Conservation (phyloP, 2,113 vertebrate species). For the Clarias gariepinus region DNA sequence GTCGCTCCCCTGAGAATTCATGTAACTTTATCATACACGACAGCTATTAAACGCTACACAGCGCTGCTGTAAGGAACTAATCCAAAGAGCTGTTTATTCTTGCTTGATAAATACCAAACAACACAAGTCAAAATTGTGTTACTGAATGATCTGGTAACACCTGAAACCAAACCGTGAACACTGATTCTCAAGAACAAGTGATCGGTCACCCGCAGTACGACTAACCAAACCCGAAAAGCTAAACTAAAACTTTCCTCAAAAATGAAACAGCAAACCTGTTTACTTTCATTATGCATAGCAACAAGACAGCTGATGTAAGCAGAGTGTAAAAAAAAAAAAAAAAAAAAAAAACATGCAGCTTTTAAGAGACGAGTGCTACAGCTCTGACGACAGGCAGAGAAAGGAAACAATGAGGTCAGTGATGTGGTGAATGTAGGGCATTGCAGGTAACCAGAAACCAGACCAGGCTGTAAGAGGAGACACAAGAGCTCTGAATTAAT, state of each 20-base stretch:
- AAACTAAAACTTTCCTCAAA: not conserved
- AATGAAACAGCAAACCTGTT: not conserved
- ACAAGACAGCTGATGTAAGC: not conserved
- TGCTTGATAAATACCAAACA: no score
- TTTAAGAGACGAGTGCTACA: slow-evolving; percentile 2
- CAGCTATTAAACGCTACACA: no score
- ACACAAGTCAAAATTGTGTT: not conserved
- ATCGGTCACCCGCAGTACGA: not conserved
- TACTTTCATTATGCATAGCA: not conserved
- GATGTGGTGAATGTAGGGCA: slow-evolving; percentile 46
- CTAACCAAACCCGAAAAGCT: not conserved
- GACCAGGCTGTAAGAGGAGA: slow-evolving; percentile 49
- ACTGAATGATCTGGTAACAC: not conserved
- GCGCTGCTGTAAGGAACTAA: no score
- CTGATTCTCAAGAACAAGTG: not conserved
- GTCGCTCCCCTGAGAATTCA: not conserved
- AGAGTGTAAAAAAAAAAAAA: not conserved
- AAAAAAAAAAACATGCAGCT: not conserved
- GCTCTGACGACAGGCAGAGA: not conserved
- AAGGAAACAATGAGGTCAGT: slow-evolving; percentile 47
- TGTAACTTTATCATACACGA: not conserved
- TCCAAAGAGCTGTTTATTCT: no score
- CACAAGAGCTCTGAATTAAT: slow-evolving; percentile 54
- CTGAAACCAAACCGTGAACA: not conserved
- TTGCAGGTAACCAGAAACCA: slow-evolving; percentile 57